Conservation (phyloP, 1,140 invertebrate genomes). For the Dreissena polymorpha region DNA sequence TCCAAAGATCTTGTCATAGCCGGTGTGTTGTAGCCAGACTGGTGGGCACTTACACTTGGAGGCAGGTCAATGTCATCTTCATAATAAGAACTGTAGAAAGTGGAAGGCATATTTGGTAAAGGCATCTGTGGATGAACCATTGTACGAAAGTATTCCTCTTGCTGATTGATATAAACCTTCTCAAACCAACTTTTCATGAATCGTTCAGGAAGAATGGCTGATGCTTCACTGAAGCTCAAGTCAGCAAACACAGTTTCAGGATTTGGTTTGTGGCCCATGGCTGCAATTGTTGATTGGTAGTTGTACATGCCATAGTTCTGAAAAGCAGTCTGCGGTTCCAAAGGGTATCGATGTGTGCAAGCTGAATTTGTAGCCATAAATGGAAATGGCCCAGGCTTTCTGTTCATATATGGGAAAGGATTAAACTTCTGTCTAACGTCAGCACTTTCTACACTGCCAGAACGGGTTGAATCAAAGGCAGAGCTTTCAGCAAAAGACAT, state of each 20-base stretch:
- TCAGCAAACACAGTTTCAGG: slow-evolving; percentile 70
- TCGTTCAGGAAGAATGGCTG: slow-evolving; percentile 72
- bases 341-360: no score
- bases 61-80: slow-evolving; percentile 47
- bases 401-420: no score
- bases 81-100: slow-evolving; percentile 28
- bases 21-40: slow-evolving; percentile 44
- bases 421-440: no score
- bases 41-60: slow-evolving; percentile 52
- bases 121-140: slow-evolving; percentile 6
- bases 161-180: slow-evolving; percentile 66
- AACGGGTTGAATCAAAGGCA: no score
- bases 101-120: not conserved
- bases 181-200: slow-evolving; percentile 73
- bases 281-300: not conserved
- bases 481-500: no score
- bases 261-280: slow-evolving; percentile 12
- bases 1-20: slow-evolving; percentile 25
- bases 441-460: no score
- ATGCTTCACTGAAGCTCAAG: slow-evolving; percentile 68
- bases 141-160: slow-evolving; percentile 50
- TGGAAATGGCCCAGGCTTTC: slow-evolving; percentile 15
- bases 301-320: slow-evolving; percentile 7
- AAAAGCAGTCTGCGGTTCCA: not conserved
- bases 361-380: not conserved